phyloP scores from a whole-genome alignment of 1,140 invertebrate genomes.

The Diploscapter pachys region DNA sequence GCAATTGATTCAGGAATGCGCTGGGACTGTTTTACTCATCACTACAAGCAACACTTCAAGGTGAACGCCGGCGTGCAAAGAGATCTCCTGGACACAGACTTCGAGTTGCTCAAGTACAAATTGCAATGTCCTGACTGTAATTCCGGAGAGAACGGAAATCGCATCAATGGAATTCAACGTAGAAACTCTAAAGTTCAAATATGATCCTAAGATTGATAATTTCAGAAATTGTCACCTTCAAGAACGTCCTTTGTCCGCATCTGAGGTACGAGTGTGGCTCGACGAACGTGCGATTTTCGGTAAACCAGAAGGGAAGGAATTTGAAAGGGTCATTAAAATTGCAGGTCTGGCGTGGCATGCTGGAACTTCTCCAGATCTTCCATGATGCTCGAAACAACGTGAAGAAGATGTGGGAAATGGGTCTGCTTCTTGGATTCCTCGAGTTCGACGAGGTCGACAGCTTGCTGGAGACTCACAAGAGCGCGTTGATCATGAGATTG shows the following conservation, averaged over 20 bases:
- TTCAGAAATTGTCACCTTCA: slow-evolving; percentile 49
- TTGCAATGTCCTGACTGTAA: slow-evolving; percentile 53
- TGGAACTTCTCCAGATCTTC: slow-evolving; percentile 57
- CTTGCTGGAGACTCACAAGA: slow-evolving; percentile 45
- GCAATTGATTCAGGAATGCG: slow-evolving; percentile 44
- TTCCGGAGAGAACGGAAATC: slow-evolving; percentile 24
- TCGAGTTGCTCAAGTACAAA: slow-evolving; percentile 50
- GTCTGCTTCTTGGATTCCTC: slow-evolving; percentile 51
- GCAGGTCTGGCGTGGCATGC: slow-evolving; percentile 51
- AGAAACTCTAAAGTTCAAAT: background rate
- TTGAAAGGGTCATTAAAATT: background rate
- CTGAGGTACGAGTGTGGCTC: slow-evolving; percentile 56
- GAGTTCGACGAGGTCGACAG: slow-evolving; percentile 56
- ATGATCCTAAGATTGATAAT: background rate
- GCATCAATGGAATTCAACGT: slow-evolving; percentile 36
- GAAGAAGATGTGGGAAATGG: slow-evolving; percentile 55
- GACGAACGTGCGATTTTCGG: slow-evolving; percentile 57
- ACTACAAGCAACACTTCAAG: slow-evolving; percentile 56
- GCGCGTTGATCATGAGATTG: slow-evolving; percentile 53
- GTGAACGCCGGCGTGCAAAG: slow-evolving; percentile 55
- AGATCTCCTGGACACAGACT: slow-evolving; percentile 49
- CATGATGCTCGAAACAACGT: slow-evolving; percentile 50
- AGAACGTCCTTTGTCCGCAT: slow-evolving; percentile 57
- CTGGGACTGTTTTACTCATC: slow-evolving; percentile 55
- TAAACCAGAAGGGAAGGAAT: slow-evolving; percentile 27